A percentile compares a stretch with the other conserved stretches of the same genome.
phyloP scores from a whole-genome alignment of 2,113 vertebrate species.

The Rallus limicola region DNA sequence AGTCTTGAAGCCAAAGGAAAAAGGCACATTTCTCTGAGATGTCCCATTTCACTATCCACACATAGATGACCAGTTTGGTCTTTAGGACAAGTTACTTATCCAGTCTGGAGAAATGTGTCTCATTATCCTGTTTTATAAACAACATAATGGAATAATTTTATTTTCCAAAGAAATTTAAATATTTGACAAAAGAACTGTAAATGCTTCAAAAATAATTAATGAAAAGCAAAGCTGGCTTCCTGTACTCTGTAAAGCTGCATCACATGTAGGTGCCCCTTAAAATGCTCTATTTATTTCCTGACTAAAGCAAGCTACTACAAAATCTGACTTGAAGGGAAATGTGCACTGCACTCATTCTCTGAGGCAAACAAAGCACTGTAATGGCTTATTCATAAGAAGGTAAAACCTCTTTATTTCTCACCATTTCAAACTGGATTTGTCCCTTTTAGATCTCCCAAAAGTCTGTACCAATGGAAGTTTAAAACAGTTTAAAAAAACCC shows the following conservation, averaged over 20 bases:
- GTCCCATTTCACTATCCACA: background rate
- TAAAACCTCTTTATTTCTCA: conserved; percentile 42
- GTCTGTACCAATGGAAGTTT: background rate
- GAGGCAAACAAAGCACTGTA: conserved; percentile 58
- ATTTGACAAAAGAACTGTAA: background rate
- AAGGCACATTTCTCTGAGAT: background rate
- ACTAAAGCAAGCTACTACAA: conserved; percentile 28
- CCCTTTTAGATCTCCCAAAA: conserved; percentile 40
- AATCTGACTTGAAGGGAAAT: conserved; percentile 45
- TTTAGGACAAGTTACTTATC: background rate
- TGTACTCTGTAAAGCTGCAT: conserved; percentile 7
- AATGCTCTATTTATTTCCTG: conserved; percentile 49
- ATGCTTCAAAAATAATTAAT: background rate
- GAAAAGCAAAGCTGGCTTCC: background rate
- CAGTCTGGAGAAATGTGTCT: background rate
- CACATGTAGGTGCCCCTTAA: conserved; percentile 15
- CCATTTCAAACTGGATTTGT: conserved; percentile 63
- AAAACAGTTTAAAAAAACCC: background rate
- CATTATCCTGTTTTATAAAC: background rate
- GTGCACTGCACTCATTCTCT: conserved; percentile 31
- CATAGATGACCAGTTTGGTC: background rate
- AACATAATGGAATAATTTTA: background rate
- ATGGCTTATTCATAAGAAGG: conserved; percentile 73
- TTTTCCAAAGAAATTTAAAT: background rate
- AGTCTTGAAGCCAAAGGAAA: background rate